Conservation (phyloP, 53 echinoderm and acorn worm species). For the Antedon mediterranea region DNA sequence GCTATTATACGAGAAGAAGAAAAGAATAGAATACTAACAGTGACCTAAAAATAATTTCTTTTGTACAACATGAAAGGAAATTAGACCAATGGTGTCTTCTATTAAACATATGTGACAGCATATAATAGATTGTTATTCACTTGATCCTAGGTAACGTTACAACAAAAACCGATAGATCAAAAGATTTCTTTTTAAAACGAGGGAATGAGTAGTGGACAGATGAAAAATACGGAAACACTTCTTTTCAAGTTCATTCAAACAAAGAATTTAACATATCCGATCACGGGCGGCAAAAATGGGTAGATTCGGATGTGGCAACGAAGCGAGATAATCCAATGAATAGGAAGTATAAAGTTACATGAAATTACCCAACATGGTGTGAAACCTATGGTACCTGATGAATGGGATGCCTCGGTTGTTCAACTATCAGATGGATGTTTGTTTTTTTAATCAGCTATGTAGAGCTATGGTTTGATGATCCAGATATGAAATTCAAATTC, state of each 20-base stretch:
- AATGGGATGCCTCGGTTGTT: not conserved
- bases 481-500: no score
- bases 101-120: not conserved
- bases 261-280: not conserved
- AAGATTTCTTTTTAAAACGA: not conserved
- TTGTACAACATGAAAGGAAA: not conserved
- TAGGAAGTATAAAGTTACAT: not conserved
- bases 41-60: not conserved
- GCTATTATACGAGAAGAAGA: not conserved
- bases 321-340: not conserved
- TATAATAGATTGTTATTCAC: not conserved
- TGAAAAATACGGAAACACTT: not conserved
- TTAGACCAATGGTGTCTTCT: not conserved
- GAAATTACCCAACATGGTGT: not conserved
- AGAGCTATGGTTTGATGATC: no score
- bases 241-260: not conserved
- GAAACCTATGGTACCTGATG: not conserved
- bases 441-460: no score
- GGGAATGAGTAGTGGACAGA: not conserved
- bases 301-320: not conserved
- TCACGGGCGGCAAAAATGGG: not conserved
- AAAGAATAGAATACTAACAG: not conserved
- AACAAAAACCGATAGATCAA: not conserved
- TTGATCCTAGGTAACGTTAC: not conserved
- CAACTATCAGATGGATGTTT: not conserved